These are phyloP conservation scores for Catalaphyllia jardinei DNA, from an alignment of 64 coral and sea anemone genomes.

Conservation along the genomic window DNA sequence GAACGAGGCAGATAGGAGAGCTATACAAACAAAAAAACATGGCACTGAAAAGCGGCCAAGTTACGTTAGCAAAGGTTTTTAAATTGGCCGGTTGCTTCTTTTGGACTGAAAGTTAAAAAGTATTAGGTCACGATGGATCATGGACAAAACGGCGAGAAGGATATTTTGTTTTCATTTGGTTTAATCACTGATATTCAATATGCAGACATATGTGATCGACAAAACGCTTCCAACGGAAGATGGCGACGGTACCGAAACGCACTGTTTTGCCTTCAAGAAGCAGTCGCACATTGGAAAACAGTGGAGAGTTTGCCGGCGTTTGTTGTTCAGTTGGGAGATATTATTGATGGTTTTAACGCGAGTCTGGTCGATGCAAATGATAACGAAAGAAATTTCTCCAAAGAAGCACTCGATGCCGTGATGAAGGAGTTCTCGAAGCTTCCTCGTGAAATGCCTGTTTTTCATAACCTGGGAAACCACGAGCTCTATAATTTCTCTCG, in stretches of 20 bases:
- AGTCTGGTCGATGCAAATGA: background rate
- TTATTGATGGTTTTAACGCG: constrained; percentile 77
- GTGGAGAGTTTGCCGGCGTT: constrained; percentile 23
- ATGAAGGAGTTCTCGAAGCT: constrained; percentile 68
- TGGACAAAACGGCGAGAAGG: background rate
- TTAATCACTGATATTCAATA: constrained; percentile 81
- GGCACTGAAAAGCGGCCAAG: no score
- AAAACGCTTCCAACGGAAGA: constrained; percentile 36
- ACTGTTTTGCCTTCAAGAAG: constrained; percentile 38
- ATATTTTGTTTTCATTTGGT: constrained; percentile 70
- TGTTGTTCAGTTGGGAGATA: constrained; percentile 78
- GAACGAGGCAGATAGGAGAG: no score
- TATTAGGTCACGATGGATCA: background rate
- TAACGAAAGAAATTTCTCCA: constrained; percentile 16
- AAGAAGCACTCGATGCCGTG: constrained; percentile 57
- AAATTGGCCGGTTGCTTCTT: no score
- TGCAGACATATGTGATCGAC: constrained; percentile 66
- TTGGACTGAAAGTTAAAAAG: no score
- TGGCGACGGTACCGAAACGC: constrained; percentile 68
- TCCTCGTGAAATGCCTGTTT: constrained; percentile 36
- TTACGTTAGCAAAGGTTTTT: no score
- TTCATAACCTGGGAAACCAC: constrained; percentile 85
- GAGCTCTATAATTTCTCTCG: constrained; percentile 75
- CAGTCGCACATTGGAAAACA: constrained; percentile 60
- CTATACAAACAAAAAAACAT: no score